phyloP scores from a whole-genome alignment of 2,797 vertebrate genomes.

The Dicrostonyx torquatus region DNA sequence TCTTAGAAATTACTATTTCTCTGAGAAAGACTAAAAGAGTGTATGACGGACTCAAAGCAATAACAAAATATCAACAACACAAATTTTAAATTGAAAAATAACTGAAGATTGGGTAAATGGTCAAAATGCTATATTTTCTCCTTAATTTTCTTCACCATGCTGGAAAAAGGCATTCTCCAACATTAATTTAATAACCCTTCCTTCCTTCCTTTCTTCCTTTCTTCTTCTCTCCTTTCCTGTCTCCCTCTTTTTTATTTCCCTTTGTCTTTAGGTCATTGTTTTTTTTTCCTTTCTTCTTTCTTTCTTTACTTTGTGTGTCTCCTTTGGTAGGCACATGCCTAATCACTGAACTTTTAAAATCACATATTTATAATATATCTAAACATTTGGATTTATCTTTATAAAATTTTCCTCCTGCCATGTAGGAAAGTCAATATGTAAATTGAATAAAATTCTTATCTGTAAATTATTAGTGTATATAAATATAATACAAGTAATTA shows the following conservation, averaged over 20 bases:
- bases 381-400: neutral
- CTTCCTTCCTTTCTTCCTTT: too few species aligned
- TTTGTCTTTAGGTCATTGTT: neutral
- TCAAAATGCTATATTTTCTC: neutral
- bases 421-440: neutral
- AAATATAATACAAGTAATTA: neutral
- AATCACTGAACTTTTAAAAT: neutral
- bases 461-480: neutral
- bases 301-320: neutral
- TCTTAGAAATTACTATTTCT: neutral
- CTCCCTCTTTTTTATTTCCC: too few species aligned
- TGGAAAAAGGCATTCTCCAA: neutral
- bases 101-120: neutral
- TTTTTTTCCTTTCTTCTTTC: neutral
- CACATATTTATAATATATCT: neutral
- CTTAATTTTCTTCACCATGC: neutral
- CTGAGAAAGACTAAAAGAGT: neutral
- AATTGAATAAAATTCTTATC: neutral
- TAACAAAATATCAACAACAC: neutral
- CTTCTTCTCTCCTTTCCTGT: accelerated
- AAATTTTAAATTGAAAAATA: neutral
- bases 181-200: neutral
- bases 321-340: too few species aligned
- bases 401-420: neutral
- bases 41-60: neutral